Evolutionary conservation across 2,797 vertebrate genomes (phyloP), one percentile per base, ranked within the genome.

Genomic region (Stomatorhinus walkeri): DNA sequence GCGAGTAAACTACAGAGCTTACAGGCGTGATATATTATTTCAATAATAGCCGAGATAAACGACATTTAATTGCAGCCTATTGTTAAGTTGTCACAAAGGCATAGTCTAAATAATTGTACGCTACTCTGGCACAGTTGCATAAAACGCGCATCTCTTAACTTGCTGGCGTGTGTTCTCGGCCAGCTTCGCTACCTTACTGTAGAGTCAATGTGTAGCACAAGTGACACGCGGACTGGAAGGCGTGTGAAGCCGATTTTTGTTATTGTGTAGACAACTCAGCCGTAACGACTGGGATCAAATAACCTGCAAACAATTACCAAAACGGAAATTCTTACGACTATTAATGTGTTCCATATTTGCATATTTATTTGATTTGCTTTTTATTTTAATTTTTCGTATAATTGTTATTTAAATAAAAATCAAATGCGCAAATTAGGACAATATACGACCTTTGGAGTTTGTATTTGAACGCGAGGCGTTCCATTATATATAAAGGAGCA

Each of bases 81-180:
- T 87, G 85, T 54, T 83, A 48, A 83, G 36, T 83, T 84, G 81
- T n/a, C 46, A 48, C 46, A 49, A 84, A 84, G n/a, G 40, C 81
- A 84, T 4, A 24, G 46, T 84, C 40, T 49, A 84, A 84, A 84
- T 22, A 84, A 84, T 48, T 48, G 43, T 49, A 84, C 22, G 8
- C 19, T 84, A 48, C n/a, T 48, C 22, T 22, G 40, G 40, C 22
- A 49, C 24, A 54, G 85, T 36, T 54, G 16, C 46, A 68, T n/a
- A 72, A 40, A 85, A 12, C 54, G 68, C 51, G 51, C 68, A 61
- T 36, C 16, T 79, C 51, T 32, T 87, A 61, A 90, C 61, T 88
- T 88, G 76, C 89, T 88, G 76, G 14, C 52, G 87, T 89, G 79
- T 83, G 10, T 51, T 52, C 64, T 61, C 51, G 54, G 85, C 85